These are phyloP conservation scores for Malurus leucopterus DNA, from an alignment of 2,797 vertebrate species.

Conservation along the genomic window DNA sequence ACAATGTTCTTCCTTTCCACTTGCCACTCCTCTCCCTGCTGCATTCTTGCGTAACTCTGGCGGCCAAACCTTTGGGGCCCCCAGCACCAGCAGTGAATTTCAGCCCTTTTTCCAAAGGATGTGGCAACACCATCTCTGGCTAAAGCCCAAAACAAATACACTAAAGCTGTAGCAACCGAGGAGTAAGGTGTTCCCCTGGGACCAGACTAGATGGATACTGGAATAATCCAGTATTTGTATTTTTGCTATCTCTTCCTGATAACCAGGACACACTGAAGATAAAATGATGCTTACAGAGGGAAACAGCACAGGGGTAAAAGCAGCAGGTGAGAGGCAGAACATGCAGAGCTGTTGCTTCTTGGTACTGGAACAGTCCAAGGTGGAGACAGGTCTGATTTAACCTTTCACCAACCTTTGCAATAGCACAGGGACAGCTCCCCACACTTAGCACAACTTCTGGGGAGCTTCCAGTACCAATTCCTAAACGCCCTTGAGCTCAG, in stretches of 20 bases:
- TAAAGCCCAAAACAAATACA: neutral
- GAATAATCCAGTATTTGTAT: neutral
- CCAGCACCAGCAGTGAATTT: neutral
- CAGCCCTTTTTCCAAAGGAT: neutral
- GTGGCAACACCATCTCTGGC: neutral
- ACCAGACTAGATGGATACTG: neutral
- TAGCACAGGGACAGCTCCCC: neutral
- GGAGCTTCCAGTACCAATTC: neutral
- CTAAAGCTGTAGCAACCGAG: neutral
- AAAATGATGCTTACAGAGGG: neutral
- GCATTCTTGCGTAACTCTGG: neutral
- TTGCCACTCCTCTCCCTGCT: slow-evolving; percentile 18
- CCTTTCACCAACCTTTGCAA: neutral
- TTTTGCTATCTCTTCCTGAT: neutral
- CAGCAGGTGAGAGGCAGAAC: neutral
- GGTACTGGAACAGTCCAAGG: neutral
- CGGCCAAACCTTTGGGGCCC: neutral
- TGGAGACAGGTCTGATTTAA: neutral
- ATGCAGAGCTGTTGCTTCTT: rapidly evolving
- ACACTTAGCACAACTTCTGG: neutral
- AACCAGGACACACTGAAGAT: neutral
- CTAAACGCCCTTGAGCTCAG: neutral
- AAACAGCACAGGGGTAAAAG: neutral
- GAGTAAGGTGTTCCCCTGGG: neutral
- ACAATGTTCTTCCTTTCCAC: slow-evolving; percentile 25